phyloP scores from a whole-genome alignment of 1,140 invertebrate species.

The Drosophila lacteicornis region DNA sequence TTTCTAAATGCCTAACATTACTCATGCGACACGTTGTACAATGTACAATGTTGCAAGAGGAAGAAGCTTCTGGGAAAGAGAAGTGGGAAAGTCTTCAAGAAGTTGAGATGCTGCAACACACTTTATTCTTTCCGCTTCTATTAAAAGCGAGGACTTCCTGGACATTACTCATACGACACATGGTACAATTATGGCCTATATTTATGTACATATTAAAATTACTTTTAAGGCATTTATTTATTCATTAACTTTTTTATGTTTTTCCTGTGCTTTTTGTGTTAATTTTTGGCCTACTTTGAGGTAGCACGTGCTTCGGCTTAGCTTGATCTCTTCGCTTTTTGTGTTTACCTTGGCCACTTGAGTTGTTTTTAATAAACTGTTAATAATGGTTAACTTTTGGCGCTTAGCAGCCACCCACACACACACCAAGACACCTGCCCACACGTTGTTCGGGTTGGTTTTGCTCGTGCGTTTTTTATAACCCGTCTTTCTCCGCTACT shows the following conservation, averaged over 20 bases:
- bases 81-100: neutral
- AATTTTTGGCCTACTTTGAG: conserved; percentile 19
- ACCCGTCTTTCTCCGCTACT: conserved; percentile 20
- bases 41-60: conserved; percentile 23
- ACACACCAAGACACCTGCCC: conserved; percentile 44
- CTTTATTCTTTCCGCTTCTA: neutral
- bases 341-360: conserved; percentile 40
- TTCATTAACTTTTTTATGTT: neutral
- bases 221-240: conserved; percentile 7
- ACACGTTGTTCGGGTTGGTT: conserved; percentile 15
- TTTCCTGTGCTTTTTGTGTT: neutral
- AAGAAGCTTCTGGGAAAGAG: neutral
- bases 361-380: conserved; percentile 61
- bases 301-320: conserved; percentile 65
- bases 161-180: conserved; percentile 14
- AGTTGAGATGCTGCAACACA: neutral
- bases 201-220: neutral
- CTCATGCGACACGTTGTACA: conserved; percentile 36
- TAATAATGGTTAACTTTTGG: conserved; percentile 67
- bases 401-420: conserved; percentile 32
- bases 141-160: neutral
- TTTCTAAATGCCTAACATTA: conserved; percentile 46
- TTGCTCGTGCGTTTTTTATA: conserved; percentile 1
- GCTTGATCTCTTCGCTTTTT: conserved; percentile 38
- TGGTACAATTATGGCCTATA: neutral